Conservation (phyloP, 2,797 vertebrate genomes). For the Platalea minor region DNA sequence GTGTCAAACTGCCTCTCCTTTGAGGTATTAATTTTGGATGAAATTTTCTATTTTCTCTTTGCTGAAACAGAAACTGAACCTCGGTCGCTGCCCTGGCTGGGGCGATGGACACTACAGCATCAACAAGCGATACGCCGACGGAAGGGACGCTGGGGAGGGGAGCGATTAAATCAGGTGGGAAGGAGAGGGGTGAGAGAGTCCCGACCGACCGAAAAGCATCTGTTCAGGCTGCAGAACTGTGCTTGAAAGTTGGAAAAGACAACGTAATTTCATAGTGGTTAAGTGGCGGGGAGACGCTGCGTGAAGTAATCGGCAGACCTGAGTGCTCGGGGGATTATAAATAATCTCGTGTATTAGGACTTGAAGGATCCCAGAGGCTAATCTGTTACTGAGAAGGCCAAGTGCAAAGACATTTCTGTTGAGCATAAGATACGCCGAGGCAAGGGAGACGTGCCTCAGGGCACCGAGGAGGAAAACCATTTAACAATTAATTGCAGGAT, state of each 20-base stretch:
- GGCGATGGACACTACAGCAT: neutral
- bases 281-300: neutral
- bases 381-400: conserved; percentile 47
- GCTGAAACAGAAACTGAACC: neutral
- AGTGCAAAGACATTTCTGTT: conserved; percentile 17
- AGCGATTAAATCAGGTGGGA: neutral
- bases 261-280: neutral
- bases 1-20: conserved; percentile 24
- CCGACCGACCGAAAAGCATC: neutral
- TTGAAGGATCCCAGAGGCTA: conserved; percentile 17
- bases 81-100: neutral
- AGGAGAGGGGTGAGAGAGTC: neutral
- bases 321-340: neutral
- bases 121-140: neutral
- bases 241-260: neutral
- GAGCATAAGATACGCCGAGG: neutral
- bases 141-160: neutral
- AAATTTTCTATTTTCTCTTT: neutral
- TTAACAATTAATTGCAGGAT: neutral
- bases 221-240: neutral
- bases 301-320: neutral
- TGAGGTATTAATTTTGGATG: conserved; percentile 12
- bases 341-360: conserved; percentile 16
- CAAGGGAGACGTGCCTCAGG: neutral
- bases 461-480: neutral